Conservation (phyloP, 2,113 vertebrate species). For the Todiramphus chloris region DNA sequence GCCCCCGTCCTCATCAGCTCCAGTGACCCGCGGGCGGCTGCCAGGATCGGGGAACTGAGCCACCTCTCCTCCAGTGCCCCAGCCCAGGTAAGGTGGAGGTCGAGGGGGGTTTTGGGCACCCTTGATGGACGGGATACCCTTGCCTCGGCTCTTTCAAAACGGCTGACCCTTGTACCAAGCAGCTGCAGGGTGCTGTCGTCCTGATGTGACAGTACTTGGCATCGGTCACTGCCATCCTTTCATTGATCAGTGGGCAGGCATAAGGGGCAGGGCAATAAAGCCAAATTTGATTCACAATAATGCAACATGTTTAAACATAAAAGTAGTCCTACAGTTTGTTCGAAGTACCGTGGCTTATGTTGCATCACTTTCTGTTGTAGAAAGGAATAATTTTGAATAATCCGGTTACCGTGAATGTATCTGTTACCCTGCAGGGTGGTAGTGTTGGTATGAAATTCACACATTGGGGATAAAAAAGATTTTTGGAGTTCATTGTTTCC, state of each 20-base stretch:
- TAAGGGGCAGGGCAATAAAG: background rate
- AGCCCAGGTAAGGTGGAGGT: constrained; percentile 73
- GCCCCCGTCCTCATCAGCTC: constrained; percentile 97
- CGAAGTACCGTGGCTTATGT: background rate
- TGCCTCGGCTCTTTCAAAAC: background rate
- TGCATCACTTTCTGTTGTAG: background rate
- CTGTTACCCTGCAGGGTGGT: background rate
- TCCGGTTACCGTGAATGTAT: background rate
- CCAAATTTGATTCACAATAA: background rate
- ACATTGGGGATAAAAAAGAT: background rate
- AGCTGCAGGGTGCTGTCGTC: fast-evolving
- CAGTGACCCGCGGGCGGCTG: constrained; percentile 90
- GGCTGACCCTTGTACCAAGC: background rate
- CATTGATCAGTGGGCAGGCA: fast-evolving
- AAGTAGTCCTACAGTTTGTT: background rate
- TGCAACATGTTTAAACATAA: background rate
- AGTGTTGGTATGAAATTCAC: background rate
- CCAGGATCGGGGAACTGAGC: constrained; percentile 87
- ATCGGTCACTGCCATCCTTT: background rate
- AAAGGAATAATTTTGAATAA: background rate
- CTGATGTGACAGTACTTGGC: background rate
- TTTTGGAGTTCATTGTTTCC: background rate
- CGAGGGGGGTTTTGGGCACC: background rate
- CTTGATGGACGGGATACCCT: fast-evolving
- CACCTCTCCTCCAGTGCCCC: constrained; percentile 84